phyloP scores from a whole-genome alignment of 1,140 invertebrate species.

The Drosophila chauvacae region DNA sequence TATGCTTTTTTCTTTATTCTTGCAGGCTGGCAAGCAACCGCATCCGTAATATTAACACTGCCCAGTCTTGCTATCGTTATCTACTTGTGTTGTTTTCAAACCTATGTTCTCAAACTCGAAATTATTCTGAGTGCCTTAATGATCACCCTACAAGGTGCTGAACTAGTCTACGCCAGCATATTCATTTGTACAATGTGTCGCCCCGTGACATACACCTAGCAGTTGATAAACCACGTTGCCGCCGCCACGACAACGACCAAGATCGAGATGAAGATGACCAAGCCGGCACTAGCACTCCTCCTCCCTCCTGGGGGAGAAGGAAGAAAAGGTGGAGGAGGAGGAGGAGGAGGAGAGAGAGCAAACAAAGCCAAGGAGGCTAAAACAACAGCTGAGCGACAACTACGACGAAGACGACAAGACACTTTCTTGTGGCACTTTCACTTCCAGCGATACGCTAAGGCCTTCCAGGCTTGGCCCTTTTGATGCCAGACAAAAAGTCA shows the following conservation, averaged over 20 bases:
- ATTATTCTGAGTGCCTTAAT: conserved; percentile 94
- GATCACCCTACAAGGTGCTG: conserved; percentile 91
- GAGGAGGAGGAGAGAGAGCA: conserved; percentile 9
- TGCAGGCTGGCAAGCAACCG: conserved; percentile 89
- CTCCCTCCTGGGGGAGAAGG: conserved; percentile 1
- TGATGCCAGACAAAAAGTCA: conserved; percentile 3
- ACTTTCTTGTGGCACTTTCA: conserved; percentile 54
- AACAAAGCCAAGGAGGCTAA: conserved; percentile 3
- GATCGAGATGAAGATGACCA: conserved; percentile 24
- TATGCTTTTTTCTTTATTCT: conserved; percentile 4
- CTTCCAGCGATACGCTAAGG: conserved; percentile 32
- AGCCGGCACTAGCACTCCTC: conserved; percentile 13
- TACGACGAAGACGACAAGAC: conserved; percentile 61
- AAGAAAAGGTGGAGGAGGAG: conserved; percentile 1
- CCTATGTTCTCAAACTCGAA: conserved; percentile 91
- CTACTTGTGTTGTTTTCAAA: conserved; percentile 95
- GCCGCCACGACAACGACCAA: conserved; percentile 57
- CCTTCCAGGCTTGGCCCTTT: conserved; percentile 19
- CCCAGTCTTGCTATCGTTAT: conserved; percentile 92
- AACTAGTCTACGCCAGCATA: conserved; percentile 90
- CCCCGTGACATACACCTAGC: conserved; percentile 86
- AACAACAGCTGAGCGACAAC: conserved; percentile 27
- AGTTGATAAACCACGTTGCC: conserved; percentile 73
- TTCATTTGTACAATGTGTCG: conserved; percentile 91
- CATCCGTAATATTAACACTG: conserved; percentile 92